phyloP scores from a whole-genome alignment of 2,888 invertebrate species.

The Argyra leucocephala region DNA sequence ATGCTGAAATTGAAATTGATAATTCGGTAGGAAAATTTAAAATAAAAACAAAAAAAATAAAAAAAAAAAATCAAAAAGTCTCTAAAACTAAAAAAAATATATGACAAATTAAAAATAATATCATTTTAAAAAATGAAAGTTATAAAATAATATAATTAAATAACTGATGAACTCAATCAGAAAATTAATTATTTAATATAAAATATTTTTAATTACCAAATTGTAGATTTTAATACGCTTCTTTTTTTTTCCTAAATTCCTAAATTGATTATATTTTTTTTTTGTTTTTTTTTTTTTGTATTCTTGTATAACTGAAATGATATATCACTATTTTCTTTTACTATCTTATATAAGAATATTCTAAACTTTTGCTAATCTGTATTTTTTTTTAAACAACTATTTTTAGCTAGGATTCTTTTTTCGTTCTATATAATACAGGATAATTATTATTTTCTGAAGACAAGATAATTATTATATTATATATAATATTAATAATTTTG shows the following conservation, averaged over 20 bases:
- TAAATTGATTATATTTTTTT: neutral
- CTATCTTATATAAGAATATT: neutral
- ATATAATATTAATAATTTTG: too few species aligned
- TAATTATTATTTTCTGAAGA: too few species aligned
- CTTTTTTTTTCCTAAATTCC: neutral
- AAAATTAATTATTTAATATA: neutral
- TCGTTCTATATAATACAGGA: too few species aligned
- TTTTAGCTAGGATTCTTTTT: too few species aligned
- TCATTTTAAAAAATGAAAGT: too few species aligned
- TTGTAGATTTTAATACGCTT: neutral
- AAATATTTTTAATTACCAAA: neutral
- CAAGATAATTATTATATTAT: too few species aligned
- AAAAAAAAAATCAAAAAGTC: constrained; percentile 11
- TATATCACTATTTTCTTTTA: constrained; percentile 6
- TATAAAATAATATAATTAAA: neutral
- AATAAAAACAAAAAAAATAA: constrained; percentile 21
- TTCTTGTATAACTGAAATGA: neutral
- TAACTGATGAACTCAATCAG: neutral
- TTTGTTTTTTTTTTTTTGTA: neutral
- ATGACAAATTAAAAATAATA: too few species aligned
- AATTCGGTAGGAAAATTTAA: constrained; percentile 41
- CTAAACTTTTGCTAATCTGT: neutral
- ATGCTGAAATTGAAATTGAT: constrained; percentile 44
- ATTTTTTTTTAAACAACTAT: neutral
- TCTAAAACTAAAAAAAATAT: too few species aligned